Percentiles rank a stretch among this genome's conserved stretches.
Conservation (phyloP, 2,797 vertebrate species). For the Lemur catta region DNA sequence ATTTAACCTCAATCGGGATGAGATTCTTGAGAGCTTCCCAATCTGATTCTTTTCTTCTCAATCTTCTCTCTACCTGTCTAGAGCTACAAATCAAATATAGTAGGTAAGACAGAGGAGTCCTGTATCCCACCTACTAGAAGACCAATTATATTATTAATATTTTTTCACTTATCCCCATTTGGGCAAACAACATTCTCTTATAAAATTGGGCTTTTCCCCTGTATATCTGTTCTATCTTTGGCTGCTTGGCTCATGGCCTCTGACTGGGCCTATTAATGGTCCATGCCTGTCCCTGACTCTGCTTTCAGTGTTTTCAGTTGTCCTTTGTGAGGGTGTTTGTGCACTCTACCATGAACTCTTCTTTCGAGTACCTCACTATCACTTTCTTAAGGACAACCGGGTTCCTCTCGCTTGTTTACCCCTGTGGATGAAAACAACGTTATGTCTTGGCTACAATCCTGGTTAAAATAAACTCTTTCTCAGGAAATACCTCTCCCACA, state of each 20-base stretch:
- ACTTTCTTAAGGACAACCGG: not conserved
- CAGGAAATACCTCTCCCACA: not conserved
- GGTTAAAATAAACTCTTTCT: not conserved
- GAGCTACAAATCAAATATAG: not conserved
- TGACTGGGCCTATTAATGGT: not conserved
- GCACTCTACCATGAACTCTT: not conserved
- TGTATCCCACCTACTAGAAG: not conserved
- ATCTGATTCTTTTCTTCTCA: not conserved
- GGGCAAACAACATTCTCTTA: not conserved
- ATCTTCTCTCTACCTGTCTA: not conserved
- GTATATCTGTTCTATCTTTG: not conserved
- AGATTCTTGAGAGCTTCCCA: not conserved
- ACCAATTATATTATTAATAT: not conserved
- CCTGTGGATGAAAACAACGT: not conserved
- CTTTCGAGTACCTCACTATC: not conserved
- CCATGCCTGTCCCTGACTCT: not conserved
- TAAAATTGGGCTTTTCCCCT: not conserved
- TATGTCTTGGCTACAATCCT: not conserved
- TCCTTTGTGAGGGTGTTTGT: not conserved
- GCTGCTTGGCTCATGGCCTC: not conserved
- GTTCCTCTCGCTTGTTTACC: not conserved
- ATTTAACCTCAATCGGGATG: not conserved
- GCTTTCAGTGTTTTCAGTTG: not conserved
- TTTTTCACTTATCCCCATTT: not conserved
- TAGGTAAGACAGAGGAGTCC: not conserved